Base-by-base conservation (phyloP, 2,888 invertebrate genomes). In the Nebria salina region DNA sequence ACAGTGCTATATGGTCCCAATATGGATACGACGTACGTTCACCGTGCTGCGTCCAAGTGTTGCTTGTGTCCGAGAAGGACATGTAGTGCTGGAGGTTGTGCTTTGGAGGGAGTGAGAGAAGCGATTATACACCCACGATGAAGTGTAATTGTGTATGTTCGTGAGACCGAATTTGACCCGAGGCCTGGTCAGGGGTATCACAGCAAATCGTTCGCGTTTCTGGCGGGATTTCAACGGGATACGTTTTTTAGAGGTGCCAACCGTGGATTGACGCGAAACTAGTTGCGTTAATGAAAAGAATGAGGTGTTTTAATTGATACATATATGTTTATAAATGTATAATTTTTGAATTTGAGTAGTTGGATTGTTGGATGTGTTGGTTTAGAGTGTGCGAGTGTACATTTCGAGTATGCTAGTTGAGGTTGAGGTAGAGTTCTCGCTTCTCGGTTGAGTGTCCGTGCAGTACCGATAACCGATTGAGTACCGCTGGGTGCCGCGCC, bases 91-190 rank as follows among this genome's bases (percentile, higher is more conserved):
- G 83, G 82, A 82, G 85, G 84, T 85, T 84, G 86, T 86, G 84
- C 85, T 84, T 8, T 7, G 72, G 42, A 81, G 76, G 76, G 76
- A 81, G 85, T 85, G 85, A 86, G 87, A 86, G 87, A 54, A 54
- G 86, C 88, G 87, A 89, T 89, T 89, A 88, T 87, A 89, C 89
- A 88, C 89, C 89, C 88, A 89, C 89, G 88, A 88, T 84, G 84
- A 84, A 86, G 84, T 86, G 87, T 89, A 89, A 89, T 88, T 88
- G 88, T 88, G 86, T 85, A 85, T 86, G 88, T 87, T 88, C 88
- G 88, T 88, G 89, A 88, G 88, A 87, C 87, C 87, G 86, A 86
- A 87, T 86, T 85, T 87, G 87, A 87, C 89, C 88, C 83, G 85
- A 84, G 87, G 88, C 87, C 83, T 83, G 82, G 85, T 85, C 87